Conservation (phyloP, 2,888 invertebrate species). For the Hirtodrosophila cameraria region DNA sequence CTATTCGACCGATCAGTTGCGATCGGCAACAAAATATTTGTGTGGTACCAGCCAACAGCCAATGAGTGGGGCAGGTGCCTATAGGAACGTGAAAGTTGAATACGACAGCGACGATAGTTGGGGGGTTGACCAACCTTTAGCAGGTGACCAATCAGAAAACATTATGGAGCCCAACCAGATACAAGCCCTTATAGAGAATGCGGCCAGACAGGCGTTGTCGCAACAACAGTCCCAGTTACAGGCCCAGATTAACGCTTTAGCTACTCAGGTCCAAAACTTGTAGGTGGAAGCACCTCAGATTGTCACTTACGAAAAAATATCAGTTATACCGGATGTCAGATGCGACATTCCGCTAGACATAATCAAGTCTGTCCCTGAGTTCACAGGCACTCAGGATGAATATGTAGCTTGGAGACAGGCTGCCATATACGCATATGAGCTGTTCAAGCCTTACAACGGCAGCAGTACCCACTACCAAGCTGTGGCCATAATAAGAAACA, state of each 20-base stretch:
- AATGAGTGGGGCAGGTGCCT: too few species aligned
- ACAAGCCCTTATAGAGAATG: constrained; percentile 2
- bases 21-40: too few species aligned
- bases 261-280: constrained; percentile 7
- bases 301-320: constrained; percentile 9
- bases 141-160: too few species aligned
- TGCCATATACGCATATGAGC: constrained; percentile 18
- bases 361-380: constrained; percentile 19
- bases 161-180: constrained; percentile 8
- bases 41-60: too few species aligned
- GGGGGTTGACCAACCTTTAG: too few species aligned
- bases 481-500: constrained; percentile 14
- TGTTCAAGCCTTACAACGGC: constrained; percentile 4
- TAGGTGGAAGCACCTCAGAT: constrained; percentile 17
- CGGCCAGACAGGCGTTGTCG: constrained; percentile 10
- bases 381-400: constrained; percentile 7
- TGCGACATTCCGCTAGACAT: constrained; percentile 18
- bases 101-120: too few species aligned
- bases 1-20: too few species aligned
- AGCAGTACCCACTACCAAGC: constrained; percentile 23
- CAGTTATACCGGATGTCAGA: constrained; percentile 5
- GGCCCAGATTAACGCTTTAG: constrained; percentile 9
- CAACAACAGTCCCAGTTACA: constrained; percentile 7
- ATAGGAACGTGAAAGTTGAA: too few species aligned
- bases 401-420: constrained; percentile 23